Base-by-base conservation (phyloP, 2,113 vertebrate genomes). In the Salminus brasiliensis region DNA sequence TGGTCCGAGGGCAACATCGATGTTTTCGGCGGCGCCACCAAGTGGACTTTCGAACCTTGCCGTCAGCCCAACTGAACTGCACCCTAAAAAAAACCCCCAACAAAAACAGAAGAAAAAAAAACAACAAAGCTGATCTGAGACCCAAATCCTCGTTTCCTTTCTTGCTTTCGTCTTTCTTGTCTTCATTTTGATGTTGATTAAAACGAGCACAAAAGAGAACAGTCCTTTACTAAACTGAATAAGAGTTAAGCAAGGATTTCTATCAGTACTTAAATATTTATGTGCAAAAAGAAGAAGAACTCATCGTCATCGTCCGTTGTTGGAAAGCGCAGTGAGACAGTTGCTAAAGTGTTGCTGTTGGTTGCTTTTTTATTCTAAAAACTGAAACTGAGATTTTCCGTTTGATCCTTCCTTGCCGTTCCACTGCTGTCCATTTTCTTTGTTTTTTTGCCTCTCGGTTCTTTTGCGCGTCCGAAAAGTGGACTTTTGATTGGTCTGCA, bases 41-140 rank as follows among this genome's bases (percentile, higher is more conserved):
- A 98, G 90, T 97, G 97, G 97, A 96, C 95, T 87, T 99, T 98
- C 18, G 97, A 98, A 88, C 95, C 96, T 66, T 99, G 97, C 55
- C 96, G 95, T 84, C 95, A 96, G 85, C 90, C 95, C 94, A 99
- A 97, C 95, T 99, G 94, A 96, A 74, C 74, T 82, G 87, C 72
- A 43, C 29, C 66, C 52, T 63, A 47, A 18, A 5, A 32, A 78
- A 13, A 30, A 81, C 60, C 83, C 78, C 82, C 85, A 80, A 82
- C 83, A 80, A 79, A 74, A 63, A 71, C 45, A 47, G 47, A 68
- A 15, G 2, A 27, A 78, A 11, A 52, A 81, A 67, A 83, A 78
- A 84, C 86, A 84, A 85, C 23, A 43, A 25, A 30, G 34, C 75
- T 67, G 74, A 73, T 29, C 62, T 36, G 15, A 79, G 68, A 76